phyloP scores from a whole-genome alignment of 2,888 invertebrate species.

The Xanthorhoe designata region DNA sequence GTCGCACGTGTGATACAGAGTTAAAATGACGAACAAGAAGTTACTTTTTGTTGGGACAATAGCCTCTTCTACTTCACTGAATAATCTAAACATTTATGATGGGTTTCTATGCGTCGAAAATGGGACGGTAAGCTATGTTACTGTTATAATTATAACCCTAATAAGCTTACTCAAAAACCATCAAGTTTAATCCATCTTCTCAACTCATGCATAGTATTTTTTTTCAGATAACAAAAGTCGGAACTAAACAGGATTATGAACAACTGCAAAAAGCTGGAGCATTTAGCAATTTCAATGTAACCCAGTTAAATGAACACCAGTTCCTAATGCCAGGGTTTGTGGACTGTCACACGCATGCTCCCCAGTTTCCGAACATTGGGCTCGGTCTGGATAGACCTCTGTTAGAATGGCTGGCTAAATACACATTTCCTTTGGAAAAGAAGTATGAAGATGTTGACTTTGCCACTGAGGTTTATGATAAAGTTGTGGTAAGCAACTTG shows the following conservation, averaged over 20 bases:
- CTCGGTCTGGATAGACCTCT: constrained; percentile 92
- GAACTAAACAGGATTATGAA: constrained; percentile 56
- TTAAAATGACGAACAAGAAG: constrained; percentile 58
- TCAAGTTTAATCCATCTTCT: neutral
- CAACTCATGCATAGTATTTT: neutral
- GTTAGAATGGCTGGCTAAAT: constrained; percentile 93
- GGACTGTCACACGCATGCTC: constrained; percentile 96
- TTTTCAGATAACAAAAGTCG: constrained; percentile 66
- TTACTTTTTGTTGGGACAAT: constrained; percentile 65
- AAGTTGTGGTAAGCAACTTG: constrained; percentile 90
- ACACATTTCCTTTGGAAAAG: constrained; percentile 94
- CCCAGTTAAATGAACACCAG: constrained; percentile 73
- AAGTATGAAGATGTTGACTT: constrained; percentile 88
- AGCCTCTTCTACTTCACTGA: constrained; percentile 58
- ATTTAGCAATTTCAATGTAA: constrained; percentile 53
- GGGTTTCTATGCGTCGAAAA: constrained; percentile 85
- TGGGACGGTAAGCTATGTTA: constrained; percentile 81
- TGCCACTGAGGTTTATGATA: constrained; percentile 89
- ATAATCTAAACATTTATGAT: constrained; percentile 61
- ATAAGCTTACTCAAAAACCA: neutral
- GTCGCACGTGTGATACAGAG: neutral
- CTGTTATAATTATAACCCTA: neutral
- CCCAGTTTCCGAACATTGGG: constrained; percentile 95
- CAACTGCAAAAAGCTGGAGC: constrained; percentile 45
- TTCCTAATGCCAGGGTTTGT: constrained; percentile 95